Evolutionary conservation across 2,113 vertebrate species (phyloP), one percentile per base, ranked within the genome.

Genomic region (Vidua chalybeata): DNA sequence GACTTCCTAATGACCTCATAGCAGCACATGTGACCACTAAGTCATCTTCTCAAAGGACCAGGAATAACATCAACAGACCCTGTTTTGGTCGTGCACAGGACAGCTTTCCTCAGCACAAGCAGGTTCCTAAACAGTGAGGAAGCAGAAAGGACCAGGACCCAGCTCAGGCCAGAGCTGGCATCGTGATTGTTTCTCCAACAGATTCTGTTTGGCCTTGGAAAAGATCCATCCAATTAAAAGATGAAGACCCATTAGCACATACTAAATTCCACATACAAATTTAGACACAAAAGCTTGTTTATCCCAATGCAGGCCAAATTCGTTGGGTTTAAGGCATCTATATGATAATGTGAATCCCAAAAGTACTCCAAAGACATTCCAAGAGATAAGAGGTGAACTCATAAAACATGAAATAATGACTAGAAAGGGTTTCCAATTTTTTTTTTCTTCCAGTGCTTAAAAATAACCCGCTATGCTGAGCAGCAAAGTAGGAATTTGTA

Each of bases 1-100:
- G 82, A 91, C 92, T 95, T 97, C 94, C 93, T 97, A 87, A 96
- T 96, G 96, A 97, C 96, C 94, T 96, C 95, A 96, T 59, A 92
- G 93, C 92, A 93, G 92, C 90, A 96, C 96, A 97, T 96, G 96
- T 97, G 96, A 97, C 94, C 96, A 90, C 78, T 83, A 96, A 97
- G 92, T 96, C 95, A 97, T 95, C 95, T 96, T 88, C 94, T 95
- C 95, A 93, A 84, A 97, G 92, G 92, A 97, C 75, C 24, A 88
- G 90, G 83, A 96, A 96, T 94, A 96, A 97, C 93, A 96, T 90
- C 95, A 97, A 95, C 93, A 97, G 92, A 11, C 93, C 87, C 67
- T 88, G 92, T 49, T 95, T 93, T 85, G 94, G 51, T 91, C 77
- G 84, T 71, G 91, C 82, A 88, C 82, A 95, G 81, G 80, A 78